These are phyloP conservation scores for Drosophila suboccidentalis DNA, from an alignment of 2,888 invertebrate species.

Conservation along the genomic window DNA sequence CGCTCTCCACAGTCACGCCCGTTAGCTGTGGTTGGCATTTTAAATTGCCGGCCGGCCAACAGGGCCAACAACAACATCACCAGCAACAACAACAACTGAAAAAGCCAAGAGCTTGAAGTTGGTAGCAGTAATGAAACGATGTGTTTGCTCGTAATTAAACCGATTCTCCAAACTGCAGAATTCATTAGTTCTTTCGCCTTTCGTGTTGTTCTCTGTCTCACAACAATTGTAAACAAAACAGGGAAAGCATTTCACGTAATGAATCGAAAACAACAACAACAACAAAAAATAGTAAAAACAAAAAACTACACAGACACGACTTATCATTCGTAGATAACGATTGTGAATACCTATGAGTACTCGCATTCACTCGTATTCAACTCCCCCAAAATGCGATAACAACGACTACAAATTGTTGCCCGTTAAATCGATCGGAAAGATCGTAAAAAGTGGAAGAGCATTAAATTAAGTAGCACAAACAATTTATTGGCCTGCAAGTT, in stretches of 20 bases:
- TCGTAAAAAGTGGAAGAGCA: slow-evolving; percentile 21
- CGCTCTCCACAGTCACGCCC: slow-evolving; percentile 34
- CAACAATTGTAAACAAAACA: slow-evolving; percentile 28
- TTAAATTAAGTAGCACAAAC: background rate
- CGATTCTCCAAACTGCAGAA: slow-evolving; percentile 44
- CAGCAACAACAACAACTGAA: background rate
- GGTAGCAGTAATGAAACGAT: slow-evolving; percentile 22
- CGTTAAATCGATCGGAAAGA: slow-evolving; percentile 9
- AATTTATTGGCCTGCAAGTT: background rate
- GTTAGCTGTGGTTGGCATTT: slow-evolving; percentile 66
- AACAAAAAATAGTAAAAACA: background rate
- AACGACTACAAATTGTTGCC: slow-evolving; percentile 3
- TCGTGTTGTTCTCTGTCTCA: slow-evolving; percentile 3
- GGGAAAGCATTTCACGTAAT: slow-evolving; percentile 28
- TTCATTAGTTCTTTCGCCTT: slow-evolving; percentile 20
- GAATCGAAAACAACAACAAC: slow-evolving; percentile 13
- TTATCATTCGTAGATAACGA: slow-evolving; percentile 39
- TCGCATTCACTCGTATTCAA: background rate
- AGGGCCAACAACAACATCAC: background rate
- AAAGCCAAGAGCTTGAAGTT: slow-evolving; percentile 8
- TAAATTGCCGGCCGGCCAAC: slow-evolving; percentile 52
- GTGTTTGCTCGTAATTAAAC: slow-evolving; percentile 49
- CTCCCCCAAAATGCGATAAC: slow-evolving; percentile 12
- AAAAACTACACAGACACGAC: slow-evolving; percentile 2
- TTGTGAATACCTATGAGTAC: slow-evolving; percentile 13